phyloP scores from a whole-genome alignment of 1,140 invertebrate species.

The Amyelois transitella region DNA sequence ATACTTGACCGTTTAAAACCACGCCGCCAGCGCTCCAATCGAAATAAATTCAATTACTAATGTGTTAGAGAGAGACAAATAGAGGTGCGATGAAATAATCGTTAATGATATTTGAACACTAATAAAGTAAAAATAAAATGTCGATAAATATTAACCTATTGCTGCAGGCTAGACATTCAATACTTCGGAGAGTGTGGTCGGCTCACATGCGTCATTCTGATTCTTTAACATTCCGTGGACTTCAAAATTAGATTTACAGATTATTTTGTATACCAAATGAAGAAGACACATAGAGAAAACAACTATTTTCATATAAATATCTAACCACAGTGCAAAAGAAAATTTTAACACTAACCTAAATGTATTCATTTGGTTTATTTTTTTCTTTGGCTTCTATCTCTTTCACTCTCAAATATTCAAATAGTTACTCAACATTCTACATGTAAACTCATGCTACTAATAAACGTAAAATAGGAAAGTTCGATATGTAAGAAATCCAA shows the following conservation, averaged over 20 bases:
- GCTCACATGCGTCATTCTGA: slow-evolving; percentile 32
- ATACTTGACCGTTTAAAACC: slow-evolving; percentile 27
- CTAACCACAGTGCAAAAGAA: too few relatives aligned
- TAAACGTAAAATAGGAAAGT: slow-evolving; percentile 60
- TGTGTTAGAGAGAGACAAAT: slow-evolving; percentile 31
- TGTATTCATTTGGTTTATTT: too few relatives aligned
- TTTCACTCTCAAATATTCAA: too few relatives aligned
- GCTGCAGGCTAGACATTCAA: slow-evolving; percentile 34
- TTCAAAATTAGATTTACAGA: too few relatives aligned
- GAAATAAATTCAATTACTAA: slow-evolving; percentile 61
- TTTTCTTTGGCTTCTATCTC: too few relatives aligned
- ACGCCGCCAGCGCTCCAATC: slow-evolving; percentile 29
- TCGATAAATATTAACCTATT: slow-evolving; percentile 62
- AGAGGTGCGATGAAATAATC: slow-evolving; percentile 46
- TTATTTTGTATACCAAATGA: too few relatives aligned
- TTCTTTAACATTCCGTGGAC: too few relatives aligned
- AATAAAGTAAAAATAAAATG: slow-evolving; percentile 57
- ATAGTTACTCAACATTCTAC: too few relatives aligned
- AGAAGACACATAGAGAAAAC: too few relatives aligned
- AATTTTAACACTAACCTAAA: too few relatives aligned
- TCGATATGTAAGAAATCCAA: slow-evolving; percentile 50
- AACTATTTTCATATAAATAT: neutral
- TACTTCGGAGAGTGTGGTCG: slow-evolving; percentile 24
- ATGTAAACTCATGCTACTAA: slow-evolving; percentile 37
- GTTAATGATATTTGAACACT: slow-evolving; percentile 65